Base-by-base conservation (phyloP, 1,140 invertebrate genomes). In the Whitmania pigra region DNA sequence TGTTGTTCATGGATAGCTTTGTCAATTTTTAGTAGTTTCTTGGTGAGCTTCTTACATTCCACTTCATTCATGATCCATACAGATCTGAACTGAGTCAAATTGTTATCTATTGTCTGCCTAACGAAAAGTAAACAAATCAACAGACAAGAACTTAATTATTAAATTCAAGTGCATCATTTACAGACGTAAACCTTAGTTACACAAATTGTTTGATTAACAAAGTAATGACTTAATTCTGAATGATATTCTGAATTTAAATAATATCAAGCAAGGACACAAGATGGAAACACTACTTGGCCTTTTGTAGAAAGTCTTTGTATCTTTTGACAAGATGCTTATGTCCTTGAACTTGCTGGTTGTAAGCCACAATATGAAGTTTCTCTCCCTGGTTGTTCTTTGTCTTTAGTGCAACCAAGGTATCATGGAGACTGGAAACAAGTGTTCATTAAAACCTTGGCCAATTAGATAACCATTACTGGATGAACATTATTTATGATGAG, bases 61-160 rank as follows among this genome's bases (percentile, higher is more conserved):
- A 85, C 82, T 63, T 84, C 84, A 78, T 90, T 90, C 83, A 90
- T 87, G 40, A 87, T 84, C 88, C 88, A 88, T 71, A 89, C 76
- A 74, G 86, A 80, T 60, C 81, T 76, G 78, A 85, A 81, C 76
- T 84, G 22, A 25, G 22, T 31, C 11, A 13, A 11, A 31, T 89
- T 88, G 1, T 83, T 82, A 9, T 76, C 75, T 18, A 88, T 85
- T 88, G 89, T 78, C 87, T 87, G 77, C 85, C 83, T 63, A 86
- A 84, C 6, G 31, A 79, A 89, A 89, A 18, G 80, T 79, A 76
- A 89, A 17, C 15, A 15, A 17, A 7, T 49, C 0, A 11, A 15
- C 25, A 27, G 18, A 7, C 67, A 27, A 22, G 2, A n/a, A n/a
- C n/a, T n/a, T n/a, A n/a, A n/a, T n/a, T n/a, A n/a, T n/a, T n/a